These are phyloP conservation scores for Cebidichthys violaceus DNA, from an alignment of 2,113 vertebrate genomes.

Conservation along the genomic window DNA sequence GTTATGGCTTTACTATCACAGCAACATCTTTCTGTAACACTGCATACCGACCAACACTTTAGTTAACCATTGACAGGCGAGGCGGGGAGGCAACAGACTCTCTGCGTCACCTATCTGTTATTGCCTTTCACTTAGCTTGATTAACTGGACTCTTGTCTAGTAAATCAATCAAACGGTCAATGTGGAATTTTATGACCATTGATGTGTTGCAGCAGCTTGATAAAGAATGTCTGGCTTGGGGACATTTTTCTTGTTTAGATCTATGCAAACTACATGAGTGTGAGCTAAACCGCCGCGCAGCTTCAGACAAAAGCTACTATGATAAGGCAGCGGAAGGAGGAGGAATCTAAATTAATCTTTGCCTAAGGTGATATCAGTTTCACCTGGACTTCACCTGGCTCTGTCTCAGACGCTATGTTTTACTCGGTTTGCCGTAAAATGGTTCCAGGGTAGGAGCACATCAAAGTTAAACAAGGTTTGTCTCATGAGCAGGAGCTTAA, in stretches of 20 bases:
- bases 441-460: conserved; percentile 35
- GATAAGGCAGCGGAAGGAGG: conserved; percentile 26
- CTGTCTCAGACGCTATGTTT: conserved; percentile 17
- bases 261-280: conserved; percentile 7
- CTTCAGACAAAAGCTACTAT: conserved; percentile 23
- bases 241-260: conserved; percentile 7
- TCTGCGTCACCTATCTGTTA: conserved; percentile 39
- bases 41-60: conserved; percentile 19
- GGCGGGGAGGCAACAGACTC: conserved; percentile 3
- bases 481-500: conserved; percentile 55
- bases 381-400: conserved; percentile 53
- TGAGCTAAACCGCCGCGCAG: not conserved
- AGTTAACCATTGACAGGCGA: conserved; percentile 69
- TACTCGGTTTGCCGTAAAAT: conserved; percentile 17
- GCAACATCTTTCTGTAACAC: conserved; percentile 42
- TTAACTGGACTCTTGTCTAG: conserved; percentile 57
- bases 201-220: conserved; percentile 48
- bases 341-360: conserved; percentile 27
- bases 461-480: conserved; percentile 52
- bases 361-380: conserved; percentile 39
- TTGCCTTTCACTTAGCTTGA: conserved; percentile 75
- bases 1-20: conserved; percentile 36
- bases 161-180: conserved; percentile 69
- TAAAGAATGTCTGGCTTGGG: conserved; percentile 19
- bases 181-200: conserved; percentile 70